Evolutionary conservation across 2,797 vertebrate genomes (phyloP).

Genomic region (Chromobotia macracanthus): DNA sequence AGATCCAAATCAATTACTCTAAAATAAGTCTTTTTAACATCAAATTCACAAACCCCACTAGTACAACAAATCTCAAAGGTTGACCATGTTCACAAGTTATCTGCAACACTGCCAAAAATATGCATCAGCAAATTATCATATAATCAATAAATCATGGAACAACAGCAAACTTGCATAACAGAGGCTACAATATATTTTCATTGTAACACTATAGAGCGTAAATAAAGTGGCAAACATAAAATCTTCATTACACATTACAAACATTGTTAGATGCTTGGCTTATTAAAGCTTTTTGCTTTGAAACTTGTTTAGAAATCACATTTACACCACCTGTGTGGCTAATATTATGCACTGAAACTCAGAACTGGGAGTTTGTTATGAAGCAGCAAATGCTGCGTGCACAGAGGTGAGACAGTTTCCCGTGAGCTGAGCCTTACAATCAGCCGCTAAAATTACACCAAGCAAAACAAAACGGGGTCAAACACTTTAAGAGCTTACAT

Average conservation of each 20-base stretch:
- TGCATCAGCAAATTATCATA: neutral
- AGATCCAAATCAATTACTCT: slow-evolving; percentile 1
- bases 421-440: slow-evolving; percentile 40
- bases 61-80: too few species aligned
- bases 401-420: slow-evolving; percentile 36
- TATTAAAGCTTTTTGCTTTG: neutral
- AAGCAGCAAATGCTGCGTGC: slow-evolving; percentile 21
- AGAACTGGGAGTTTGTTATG: slow-evolving; percentile 2
- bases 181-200: neutral
- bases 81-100: too few species aligned
- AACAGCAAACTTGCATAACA: neutral
- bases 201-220: neutral
- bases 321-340: neutral
- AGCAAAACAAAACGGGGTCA: slow-evolving; percentile 39
- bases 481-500: slow-evolving; percentile 30
- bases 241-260: neutral
- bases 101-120: neutral
- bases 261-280: neutral
- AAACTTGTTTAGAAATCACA: neutral
- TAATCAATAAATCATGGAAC: neutral
- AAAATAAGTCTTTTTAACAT: neutral
- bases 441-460: slow-evolving; percentile 39
- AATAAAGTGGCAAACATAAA: neutral
- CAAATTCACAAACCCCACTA: neutral
- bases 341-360: slow-evolving; percentile 19